Percentiles rank a stretch among this genome's conserved stretches.
Conservation (phyloP, 1,140 invertebrate species). For the Papilio polyxenes region DNA sequence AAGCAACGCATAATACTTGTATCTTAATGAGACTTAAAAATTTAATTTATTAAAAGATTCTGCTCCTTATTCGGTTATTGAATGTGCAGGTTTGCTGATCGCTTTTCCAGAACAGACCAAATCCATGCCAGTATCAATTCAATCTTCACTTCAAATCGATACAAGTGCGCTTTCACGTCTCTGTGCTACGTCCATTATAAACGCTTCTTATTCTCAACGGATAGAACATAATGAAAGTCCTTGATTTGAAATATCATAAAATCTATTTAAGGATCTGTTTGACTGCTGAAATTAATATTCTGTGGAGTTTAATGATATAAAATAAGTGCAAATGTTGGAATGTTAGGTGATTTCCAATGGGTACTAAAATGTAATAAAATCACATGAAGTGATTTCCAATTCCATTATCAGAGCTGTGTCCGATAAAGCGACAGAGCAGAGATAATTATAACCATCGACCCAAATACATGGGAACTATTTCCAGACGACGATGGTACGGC, state of each 20-base stretch:
- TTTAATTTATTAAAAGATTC: too few species aligned
- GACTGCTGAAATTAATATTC: background rate
- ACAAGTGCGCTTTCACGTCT: background rate
- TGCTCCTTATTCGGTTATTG: too few species aligned
- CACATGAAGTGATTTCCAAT: constrained; percentile 50
- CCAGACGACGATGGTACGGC: constrained; percentile 68
- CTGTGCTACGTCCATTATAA: background rate
- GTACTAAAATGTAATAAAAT: background rate
- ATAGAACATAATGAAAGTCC: constrained; percentile 46
- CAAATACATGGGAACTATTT: constrained; percentile 76
- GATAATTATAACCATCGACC: constrained; percentile 75
- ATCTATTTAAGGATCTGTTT: constrained; percentile 3
- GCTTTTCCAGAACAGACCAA: too few species aligned
- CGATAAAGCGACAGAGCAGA: constrained; percentile 65
- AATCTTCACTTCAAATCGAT: too few species aligned
- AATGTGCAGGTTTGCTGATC: too few species aligned
- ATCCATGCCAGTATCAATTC: too few species aligned
- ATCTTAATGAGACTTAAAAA: background rate
- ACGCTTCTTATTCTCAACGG: constrained; percentile 41
- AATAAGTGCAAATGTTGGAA: background rate
- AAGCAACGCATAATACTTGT: background rate
- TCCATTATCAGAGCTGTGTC: constrained; percentile 47
- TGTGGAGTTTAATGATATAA: background rate
- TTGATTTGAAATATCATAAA: constrained; percentile 33
- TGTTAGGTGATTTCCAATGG: background rate